These are phyloP conservation scores for Mohoua ochrocephala DNA, from an alignment of 2,113 vertebrate genomes.

Conservation along the genomic window DNA sequence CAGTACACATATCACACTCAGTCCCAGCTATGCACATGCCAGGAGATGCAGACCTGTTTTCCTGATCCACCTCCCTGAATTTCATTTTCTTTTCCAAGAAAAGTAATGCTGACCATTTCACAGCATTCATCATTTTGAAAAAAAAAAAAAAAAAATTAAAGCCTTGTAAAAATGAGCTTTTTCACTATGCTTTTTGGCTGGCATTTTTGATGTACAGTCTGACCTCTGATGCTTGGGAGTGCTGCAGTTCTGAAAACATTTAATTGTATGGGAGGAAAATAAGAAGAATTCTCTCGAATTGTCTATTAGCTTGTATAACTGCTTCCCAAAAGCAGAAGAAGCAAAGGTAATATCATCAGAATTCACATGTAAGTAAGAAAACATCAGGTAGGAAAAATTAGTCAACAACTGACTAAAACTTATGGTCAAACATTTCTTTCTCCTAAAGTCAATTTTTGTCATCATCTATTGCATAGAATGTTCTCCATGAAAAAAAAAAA, in stretches of 20 bases:
- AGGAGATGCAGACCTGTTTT: not conserved
- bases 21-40: not conserved
- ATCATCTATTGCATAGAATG: not conserved
- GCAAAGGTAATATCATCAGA: not conserved
- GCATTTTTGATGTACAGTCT: not conserved
- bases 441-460: not conserved
- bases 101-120: not conserved
- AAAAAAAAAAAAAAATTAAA: not conserved
- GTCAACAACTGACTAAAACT: not conserved
- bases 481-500: not conserved
- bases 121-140: not conserved
- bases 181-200: not conserved
- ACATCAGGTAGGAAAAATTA: not conserved
- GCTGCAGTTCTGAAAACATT: not conserved
- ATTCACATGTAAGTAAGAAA: not conserved
- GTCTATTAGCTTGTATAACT: not conserved
- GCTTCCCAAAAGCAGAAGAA: not conserved
- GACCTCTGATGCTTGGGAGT: not conserved
- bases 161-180: not conserved
- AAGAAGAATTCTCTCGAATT: not conserved
- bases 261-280: not conserved
- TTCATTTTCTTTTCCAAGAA: not conserved
- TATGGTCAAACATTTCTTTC: not conserved
- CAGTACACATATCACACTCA: not conserved
- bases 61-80: not conserved